These are phyloP conservation scores for Astyanax mexicanus DNA, from an alignment of 2,797 vertebrate species.

Conservation along the genomic window DNA sequence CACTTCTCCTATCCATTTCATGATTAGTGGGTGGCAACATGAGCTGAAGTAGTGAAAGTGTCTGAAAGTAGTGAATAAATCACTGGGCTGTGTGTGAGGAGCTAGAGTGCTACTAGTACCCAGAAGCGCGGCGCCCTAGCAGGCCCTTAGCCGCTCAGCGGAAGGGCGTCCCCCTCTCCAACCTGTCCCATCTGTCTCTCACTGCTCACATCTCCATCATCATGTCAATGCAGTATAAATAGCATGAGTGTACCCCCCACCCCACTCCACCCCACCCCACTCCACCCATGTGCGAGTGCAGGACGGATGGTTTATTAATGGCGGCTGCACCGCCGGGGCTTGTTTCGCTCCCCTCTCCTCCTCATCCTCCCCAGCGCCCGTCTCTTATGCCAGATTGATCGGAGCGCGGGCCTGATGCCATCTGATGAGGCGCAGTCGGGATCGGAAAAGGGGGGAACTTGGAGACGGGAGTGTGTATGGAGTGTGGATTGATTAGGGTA, in stretches of 20 bases:
- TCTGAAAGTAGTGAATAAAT: constrained; percentile 32
- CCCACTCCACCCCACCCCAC: constrained; percentile 1
- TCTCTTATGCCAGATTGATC: constrained; percentile 46
- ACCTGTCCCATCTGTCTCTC: constrained; percentile 47
- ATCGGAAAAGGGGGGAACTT: not conserved
- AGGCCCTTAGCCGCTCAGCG: constrained; percentile 23
- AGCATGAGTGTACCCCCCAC: constrained; percentile 27
- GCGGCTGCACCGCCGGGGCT: constrained; percentile 54
- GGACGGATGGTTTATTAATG: constrained; percentile 60
- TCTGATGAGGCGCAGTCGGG: constrained; percentile 37
- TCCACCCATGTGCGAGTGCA: constrained; percentile 18
- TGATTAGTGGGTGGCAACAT: constrained; percentile 22
- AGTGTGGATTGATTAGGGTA: constrained; percentile 41
- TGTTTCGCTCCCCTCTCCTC: constrained; percentile 42
- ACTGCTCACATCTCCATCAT: constrained; percentile 43
- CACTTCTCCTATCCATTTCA: constrained; percentile 10
- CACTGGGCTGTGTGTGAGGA: not conserved
- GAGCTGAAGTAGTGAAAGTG: constrained; percentile 34
- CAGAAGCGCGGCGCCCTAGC: constrained; percentile 1
- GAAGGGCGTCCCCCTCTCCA: constrained; percentile 38
- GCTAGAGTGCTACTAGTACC: constrained; percentile 22
- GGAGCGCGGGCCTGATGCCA: constrained; percentile 30
- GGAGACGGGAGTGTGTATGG: not conserved
- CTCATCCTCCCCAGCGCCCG: constrained; percentile 29
- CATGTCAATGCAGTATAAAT: constrained; percentile 52